Evolutionary conservation across 92 coral and sea anemone species (phyloP), one percentile per base, ranked within the genome.

Genomic region (Meandrina meandrites): DNA sequence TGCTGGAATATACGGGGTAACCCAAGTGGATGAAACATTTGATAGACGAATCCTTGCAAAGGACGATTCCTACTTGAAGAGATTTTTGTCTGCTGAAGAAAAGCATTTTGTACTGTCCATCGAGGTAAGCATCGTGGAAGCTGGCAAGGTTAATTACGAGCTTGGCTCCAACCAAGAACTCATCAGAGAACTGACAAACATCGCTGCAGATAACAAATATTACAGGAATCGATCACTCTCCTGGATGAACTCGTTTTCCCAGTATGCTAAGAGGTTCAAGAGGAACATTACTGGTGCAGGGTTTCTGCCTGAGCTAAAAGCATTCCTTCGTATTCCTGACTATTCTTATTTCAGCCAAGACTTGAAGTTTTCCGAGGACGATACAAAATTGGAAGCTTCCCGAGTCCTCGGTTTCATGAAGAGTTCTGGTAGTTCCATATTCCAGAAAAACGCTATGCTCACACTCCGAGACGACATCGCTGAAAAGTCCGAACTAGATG

Each of bases 391-490:
- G 31, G 75, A 70, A 75, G 98, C 98, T 6, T 96, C 98, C 0
- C 94, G 98, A 14, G 80, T 96, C 30, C 71, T 90, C 28, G 91
- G 94, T 75, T 94, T 85, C 69, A 94, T 96, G 86, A 91, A 94
- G 81, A 75, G 76, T 17, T 24, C 84, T 14, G 35, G 82, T 42
- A 86, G 84, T 62, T 91, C 98, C 21, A 88, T 91, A 8, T 67
- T 79, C 51, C 95, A 84, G 57, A 88, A 87, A 71, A 85, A 90
- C 47, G 91, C 91, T 22, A 96, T 96, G 98, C 45, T 83, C 50
- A 84, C 97, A 5, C 82, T 96, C 2, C 90, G 97, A 1, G 77
- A 85, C 0, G 98, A 94, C 77, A 67, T 96, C 7, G 68, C 80
- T 31, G 56, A 79, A 16, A 81, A 88, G 37, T 90, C 97, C 3